Conservation (phyloP, 2,888 invertebrate genomes). For the Caenorhabditis japonica region DNA sequence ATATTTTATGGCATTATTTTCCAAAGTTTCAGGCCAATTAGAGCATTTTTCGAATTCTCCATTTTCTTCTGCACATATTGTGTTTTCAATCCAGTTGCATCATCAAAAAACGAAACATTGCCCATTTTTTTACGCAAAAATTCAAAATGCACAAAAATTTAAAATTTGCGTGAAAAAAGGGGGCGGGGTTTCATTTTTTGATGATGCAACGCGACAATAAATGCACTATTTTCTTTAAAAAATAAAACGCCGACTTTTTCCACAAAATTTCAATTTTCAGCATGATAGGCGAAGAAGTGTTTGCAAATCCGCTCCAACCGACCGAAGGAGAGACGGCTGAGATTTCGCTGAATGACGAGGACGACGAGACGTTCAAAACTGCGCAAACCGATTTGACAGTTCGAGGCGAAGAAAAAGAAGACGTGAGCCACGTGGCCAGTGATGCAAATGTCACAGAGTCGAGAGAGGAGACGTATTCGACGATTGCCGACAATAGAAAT, state of each 20-base stretch:
- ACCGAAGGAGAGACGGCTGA: slow-evolving; percentile 10
- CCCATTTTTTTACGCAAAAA: no score
- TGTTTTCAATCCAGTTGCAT: no score
- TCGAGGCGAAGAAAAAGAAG: slow-evolving; percentile 7
- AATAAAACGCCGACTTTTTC: no score
- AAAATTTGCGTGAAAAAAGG: no score
- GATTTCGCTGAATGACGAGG: slow-evolving; percentile 39
- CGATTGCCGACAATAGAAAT: slow-evolving; percentile 40
- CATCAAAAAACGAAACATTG: no score
- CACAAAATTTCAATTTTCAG: no score
- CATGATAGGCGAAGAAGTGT: slow-evolving; percentile 55
- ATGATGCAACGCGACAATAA: no score
- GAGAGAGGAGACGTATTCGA: slow-evolving; percentile 46
- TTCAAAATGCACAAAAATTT: neutral
- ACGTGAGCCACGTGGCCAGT: neutral
- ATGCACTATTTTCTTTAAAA: no score
- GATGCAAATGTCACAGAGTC: neutral
- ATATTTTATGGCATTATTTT: no score
- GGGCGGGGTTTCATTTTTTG: no score
- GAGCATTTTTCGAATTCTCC: no score
- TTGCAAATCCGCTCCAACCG: slow-evolving; percentile 42
- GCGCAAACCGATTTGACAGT: slow-evolving; percentile 24
- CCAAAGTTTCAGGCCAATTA: no score
- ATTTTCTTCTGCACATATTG: neutral
- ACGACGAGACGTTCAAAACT: slow-evolving; percentile 34